These are phyloP conservation scores for Terrapene triunguis DNA, from an alignment of 2,113 vertebrate genomes.

Conservation along the genomic window DNA sequence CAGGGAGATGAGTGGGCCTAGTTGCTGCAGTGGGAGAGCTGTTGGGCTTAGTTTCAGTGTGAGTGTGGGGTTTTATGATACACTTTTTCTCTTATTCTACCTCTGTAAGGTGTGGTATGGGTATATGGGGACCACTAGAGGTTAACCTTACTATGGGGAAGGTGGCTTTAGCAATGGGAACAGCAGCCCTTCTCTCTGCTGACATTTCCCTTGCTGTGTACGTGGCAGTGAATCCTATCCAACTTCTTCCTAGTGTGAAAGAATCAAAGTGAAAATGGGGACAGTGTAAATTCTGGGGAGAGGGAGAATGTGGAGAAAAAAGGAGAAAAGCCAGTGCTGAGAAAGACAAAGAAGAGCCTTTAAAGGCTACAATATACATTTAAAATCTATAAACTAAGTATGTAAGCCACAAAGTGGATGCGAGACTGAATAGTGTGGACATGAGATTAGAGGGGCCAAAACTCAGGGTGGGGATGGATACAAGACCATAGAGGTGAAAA, in stretches of 20 bases:
- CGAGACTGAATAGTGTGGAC: background rate
- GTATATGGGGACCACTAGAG: background rate
- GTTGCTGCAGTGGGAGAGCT: constrained; percentile 9
- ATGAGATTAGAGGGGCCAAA: background rate
- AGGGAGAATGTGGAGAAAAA: background rate
- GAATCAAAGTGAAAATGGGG: background rate
- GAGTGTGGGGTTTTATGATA: background rate
- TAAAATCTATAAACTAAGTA: background rate
- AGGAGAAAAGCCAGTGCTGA: background rate
- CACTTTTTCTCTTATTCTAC: background rate
- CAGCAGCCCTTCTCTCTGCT: background rate
- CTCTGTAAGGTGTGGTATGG: background rate
- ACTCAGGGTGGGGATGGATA: background rate
- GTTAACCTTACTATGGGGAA: background rate
- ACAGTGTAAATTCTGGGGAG: background rate
- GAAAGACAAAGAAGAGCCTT: background rate
- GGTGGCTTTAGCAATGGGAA: background rate
- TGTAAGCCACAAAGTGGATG: background rate
- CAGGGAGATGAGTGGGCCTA: constrained; percentile 12
- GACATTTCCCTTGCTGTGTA: background rate
- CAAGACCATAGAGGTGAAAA: background rate
- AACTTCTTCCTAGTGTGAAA: background rate
- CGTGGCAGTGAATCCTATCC: background rate
- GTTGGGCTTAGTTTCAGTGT: background rate
- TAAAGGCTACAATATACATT: background rate